Evolutionary conservation across 2,113 vertebrate genomes (phyloP).

Genomic region (Tragulus kanchil): DNA sequence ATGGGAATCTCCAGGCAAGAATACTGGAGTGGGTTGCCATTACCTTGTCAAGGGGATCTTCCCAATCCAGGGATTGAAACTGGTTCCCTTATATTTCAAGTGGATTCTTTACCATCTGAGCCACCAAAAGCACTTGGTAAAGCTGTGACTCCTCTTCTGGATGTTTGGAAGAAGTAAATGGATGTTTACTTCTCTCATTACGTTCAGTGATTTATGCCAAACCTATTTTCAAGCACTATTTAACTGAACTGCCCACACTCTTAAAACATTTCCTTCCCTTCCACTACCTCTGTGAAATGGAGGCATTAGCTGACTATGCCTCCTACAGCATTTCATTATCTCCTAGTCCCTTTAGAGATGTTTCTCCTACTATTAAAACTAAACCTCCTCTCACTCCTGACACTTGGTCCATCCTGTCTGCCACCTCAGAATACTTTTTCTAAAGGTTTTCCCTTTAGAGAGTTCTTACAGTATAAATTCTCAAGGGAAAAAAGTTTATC

Average conservation of each 20-base stretch:
- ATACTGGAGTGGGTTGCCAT: neutral
- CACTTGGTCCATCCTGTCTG: neutral
- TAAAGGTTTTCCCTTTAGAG: neutral
- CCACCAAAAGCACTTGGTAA: neutral
- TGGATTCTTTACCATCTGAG: neutral
- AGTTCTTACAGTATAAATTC: constrained; percentile 59
- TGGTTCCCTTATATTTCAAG: neutral
- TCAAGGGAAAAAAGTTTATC: neutral
- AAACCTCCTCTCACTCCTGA: neutral
- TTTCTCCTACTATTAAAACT: neutral
- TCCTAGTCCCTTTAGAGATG: neutral
- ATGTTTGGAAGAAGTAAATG: too few relatives aligned
- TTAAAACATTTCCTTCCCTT: neutral
- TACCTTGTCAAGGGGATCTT: neutral
- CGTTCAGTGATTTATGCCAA: neutral
- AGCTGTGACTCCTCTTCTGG: neutral
- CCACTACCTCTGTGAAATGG: neutral
- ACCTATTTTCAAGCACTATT: neutral
- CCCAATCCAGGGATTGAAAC: neutral
- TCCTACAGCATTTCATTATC: neutral
- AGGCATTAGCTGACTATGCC: neutral
- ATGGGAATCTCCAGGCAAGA: neutral
- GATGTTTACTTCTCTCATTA: neutral
- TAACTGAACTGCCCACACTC: neutral
- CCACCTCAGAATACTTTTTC: neutral